Percentiles rank a stretch among this genome's conserved stretches.
Evolutionary conservation across 2,888 invertebrate genomes (phyloP).

Genomic region (Galeopsomyia nigrocyanea): DNA sequence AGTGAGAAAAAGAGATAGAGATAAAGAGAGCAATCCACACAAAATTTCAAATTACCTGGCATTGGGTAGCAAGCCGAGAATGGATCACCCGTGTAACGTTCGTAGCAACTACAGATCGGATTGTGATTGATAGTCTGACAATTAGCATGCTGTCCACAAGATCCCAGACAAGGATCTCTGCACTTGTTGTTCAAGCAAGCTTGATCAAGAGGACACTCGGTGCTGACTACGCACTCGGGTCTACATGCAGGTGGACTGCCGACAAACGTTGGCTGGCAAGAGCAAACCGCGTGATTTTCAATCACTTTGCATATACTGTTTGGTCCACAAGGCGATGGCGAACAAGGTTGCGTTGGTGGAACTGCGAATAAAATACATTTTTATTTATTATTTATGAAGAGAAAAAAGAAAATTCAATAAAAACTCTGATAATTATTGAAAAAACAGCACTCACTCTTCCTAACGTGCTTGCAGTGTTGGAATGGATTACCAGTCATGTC

Average conservation of each 20-base stretch:
- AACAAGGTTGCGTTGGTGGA: slow-evolving; percentile 70
- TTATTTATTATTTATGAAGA: background rate
- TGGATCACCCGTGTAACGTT: slow-evolving; percentile 83
- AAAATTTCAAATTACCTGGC: slow-evolving; percentile 69
- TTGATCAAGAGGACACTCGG: slow-evolving; percentile 82
- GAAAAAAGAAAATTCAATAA: background rate
- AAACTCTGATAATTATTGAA: slow-evolving; percentile 8
- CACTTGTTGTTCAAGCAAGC: slow-evolving; percentile 85
- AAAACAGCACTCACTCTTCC: slow-evolving; percentile 52
- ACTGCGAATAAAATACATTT: slow-evolving; percentile 38
- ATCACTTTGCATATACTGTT: slow-evolving; percentile 81
- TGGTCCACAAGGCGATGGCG: slow-evolving; percentile 85
- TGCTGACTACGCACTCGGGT: slow-evolving; percentile 85
- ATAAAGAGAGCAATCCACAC: background rate
- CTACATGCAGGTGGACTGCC: slow-evolving; percentile 85
- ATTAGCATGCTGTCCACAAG: slow-evolving; percentile 83
- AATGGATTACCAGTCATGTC: slow-evolving; percentile 82
- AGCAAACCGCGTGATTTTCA: slow-evolving; percentile 79
- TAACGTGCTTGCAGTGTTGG: slow-evolving; percentile 73
- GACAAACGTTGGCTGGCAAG: slow-evolving; percentile 78
- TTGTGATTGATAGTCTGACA: slow-evolving; percentile 88
- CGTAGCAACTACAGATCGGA: slow-evolving; percentile 83
- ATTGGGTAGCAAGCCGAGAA: slow-evolving; percentile 73
- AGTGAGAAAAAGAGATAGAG: too few species aligned
- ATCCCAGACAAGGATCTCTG: slow-evolving; percentile 82